phyloP scores from a whole-genome alignment of 2,888 invertebrate genomes.

The Listrodromus nycthemerus region DNA sequence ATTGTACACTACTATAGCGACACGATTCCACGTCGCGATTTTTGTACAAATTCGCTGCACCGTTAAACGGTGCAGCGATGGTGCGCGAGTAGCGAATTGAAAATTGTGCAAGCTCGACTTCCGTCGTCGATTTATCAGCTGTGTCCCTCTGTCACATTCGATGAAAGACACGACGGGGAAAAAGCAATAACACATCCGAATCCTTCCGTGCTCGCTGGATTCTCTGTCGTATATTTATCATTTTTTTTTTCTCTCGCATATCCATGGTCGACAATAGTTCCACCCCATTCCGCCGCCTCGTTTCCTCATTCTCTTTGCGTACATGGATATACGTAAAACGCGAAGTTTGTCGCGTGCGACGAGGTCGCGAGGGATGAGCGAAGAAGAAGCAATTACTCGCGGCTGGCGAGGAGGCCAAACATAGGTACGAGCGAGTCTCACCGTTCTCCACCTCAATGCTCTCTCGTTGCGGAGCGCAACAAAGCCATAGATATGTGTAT shows the following conservation, averaged over 20 bases:
- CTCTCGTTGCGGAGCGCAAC: slow-evolving; percentile 37
- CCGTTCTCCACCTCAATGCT: slow-evolving; percentile 7
- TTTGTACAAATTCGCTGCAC: background rate
- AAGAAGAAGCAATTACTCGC: slow-evolving; percentile 64
- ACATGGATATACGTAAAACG: slow-evolving; percentile 34
- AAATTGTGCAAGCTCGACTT: background rate
- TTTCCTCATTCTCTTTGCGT: slow-evolving; percentile 7
- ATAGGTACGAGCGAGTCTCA: slow-evolving; percentile 15
- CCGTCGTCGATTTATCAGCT: background rate
- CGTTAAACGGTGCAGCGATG: background rate
- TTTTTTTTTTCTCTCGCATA: background rate
- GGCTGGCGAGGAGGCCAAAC: slow-evolving; percentile 29
- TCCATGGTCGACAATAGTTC: background rate
- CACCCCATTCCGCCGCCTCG: background rate
- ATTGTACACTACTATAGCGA: too few relatives aligned
- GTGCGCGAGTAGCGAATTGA: background rate
- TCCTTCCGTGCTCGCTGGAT: background rate
- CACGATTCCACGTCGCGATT: too few relatives aligned
- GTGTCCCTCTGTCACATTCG: background rate
- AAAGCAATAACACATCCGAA: slow-evolving; percentile 1
- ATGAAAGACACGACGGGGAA: background rate
- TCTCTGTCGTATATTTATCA: background rate
- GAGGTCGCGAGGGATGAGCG: slow-evolving; percentile 18
- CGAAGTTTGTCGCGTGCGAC: slow-evolving; percentile 18
- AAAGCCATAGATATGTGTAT: slow-evolving; percentile 49